Base-by-base conservation (phyloP, 2,888 invertebrate species). In the Galeruca laticollis region DNA sequence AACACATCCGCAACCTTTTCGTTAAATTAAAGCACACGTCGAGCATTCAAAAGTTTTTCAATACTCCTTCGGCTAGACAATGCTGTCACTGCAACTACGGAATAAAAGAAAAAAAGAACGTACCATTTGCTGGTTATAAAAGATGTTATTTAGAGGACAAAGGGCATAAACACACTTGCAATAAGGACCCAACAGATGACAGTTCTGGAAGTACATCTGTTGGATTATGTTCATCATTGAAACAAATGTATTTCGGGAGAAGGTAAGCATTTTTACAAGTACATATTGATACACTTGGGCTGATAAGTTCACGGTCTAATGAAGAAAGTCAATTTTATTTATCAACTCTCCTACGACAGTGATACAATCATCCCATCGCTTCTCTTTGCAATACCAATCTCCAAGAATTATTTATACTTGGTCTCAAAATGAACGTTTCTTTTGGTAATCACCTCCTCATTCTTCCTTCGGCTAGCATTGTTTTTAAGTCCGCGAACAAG, bases 61-160 rank as follows among this genome's bases (percentile, higher is more conserved):
- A 71, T 49, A 77, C 78, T 10, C 77, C 76, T 6, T 77, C 78
- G 20, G 64, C 73, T 47, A 78, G 75, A 13, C 52, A 52, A 52
- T 52, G 66, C 3, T 43, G 69, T 1, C 18, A 60, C 18, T 43
- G 52, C 33, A 35, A 31, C 15, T 71, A 63, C 54, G 64, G 57
- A 1, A 10, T 56, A 4, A 68, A 63, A 43, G 37, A 63, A 9
- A 59, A 15, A 52, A 15, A 20, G 11, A 31, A 20, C 20, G 61
- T 61, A 11, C 64, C 69, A 13, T 43, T 69, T 47, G 54, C 61
- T 13, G 33, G 52, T 43, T 21, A n/a, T n/a, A 52, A 52, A 26
- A 13, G 26, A 8, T 52, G 52, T 15, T 26, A 13, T 6, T 51
- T 51, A 0, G 52, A 26, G 1, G 26, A 26, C 2, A 52, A 21